Conservation (phyloP, 2,113 vertebrate genomes). For the Actenoides lindsayi region DNA sequence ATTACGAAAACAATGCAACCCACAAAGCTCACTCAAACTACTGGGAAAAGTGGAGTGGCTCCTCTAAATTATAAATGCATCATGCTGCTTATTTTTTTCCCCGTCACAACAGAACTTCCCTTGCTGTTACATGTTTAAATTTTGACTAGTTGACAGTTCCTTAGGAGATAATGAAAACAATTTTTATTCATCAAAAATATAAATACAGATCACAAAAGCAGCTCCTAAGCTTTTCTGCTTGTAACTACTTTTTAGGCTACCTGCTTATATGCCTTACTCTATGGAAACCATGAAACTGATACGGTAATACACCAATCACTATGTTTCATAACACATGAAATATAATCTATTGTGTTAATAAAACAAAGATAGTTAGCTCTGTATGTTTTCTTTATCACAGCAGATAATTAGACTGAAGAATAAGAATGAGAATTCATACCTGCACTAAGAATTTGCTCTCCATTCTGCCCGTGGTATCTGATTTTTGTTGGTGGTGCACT, state of each 20-base stretch:
- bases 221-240: background rate
- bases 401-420: background rate
- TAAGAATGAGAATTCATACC: constrained; percentile 67
- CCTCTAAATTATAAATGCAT: background rate
- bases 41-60: background rate
- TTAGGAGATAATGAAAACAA: background rate
- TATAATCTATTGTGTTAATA: background rate
- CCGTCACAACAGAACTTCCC: background rate
- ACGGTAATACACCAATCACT: background rate
- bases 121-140: background rate
- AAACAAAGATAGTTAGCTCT: background rate
- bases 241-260: background rate
- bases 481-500: constrained; percentile 90
- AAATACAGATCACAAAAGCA: background rate
- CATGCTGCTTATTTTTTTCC: background rate
- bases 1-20: background rate
- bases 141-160: background rate
- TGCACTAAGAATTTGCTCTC: constrained; percentile 92
- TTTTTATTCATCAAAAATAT: background rate
- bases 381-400: background rate
- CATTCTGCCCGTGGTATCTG: constrained; percentile 88
- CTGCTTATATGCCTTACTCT: rapidly evolving
- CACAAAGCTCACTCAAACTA: background rate
- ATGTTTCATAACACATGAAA: background rate
- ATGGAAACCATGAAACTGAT: background rate